phyloP scores from a whole-genome alignment of 1,140 invertebrate genomes.

The Pseudobourletiella spinata region DNA sequence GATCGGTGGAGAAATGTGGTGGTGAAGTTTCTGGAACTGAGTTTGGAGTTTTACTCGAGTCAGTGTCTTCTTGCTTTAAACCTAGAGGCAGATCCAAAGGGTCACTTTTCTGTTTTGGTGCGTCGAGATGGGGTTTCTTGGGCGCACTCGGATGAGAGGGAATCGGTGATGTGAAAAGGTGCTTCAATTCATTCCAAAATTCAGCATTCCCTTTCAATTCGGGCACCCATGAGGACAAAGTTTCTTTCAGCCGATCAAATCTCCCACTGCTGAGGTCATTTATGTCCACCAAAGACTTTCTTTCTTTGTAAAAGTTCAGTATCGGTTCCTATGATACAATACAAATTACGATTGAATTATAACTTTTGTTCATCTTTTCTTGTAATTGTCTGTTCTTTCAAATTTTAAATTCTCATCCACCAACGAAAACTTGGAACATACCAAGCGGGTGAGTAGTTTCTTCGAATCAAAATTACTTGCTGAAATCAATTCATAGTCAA shows the following conservation, averaged over 20 bases:
- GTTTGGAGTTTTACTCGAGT: too few species aligned
- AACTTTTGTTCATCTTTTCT: too few species aligned
- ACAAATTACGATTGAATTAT: too few species aligned
- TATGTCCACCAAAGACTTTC: constrained; percentile 25
- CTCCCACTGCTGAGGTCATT: constrained; percentile 26
- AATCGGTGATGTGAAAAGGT: constrained; percentile 5
- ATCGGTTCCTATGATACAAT: constrained; percentile 20
- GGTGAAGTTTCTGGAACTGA: too few species aligned
- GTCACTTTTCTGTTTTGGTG: constrained; percentile 5
- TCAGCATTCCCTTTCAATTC: constrained; percentile 21
- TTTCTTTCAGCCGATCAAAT: constrained; percentile 28
- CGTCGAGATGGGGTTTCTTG: too few species aligned
- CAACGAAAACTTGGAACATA: too few species aligned
- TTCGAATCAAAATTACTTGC: constrained; percentile 23
- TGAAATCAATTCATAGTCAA: constrained; percentile 32
- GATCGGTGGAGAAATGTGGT: neutral
- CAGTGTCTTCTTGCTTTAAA: too few species aligned
- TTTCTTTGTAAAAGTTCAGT: constrained; percentile 32
- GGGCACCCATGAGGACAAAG: constrained; percentile 21
- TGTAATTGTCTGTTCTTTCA: too few species aligned
- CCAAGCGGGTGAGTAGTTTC: constrained; percentile 24
- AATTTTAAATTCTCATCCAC: too few species aligned
- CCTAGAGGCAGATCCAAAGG: too few species aligned
- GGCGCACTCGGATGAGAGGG: neutral
- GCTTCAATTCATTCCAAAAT: constrained; percentile 29